Evolutionary conservation across 2,888 invertebrate species (phyloP), one percentile per base, ranked within the genome.

Genomic region (Erebia epiphron): DNA sequence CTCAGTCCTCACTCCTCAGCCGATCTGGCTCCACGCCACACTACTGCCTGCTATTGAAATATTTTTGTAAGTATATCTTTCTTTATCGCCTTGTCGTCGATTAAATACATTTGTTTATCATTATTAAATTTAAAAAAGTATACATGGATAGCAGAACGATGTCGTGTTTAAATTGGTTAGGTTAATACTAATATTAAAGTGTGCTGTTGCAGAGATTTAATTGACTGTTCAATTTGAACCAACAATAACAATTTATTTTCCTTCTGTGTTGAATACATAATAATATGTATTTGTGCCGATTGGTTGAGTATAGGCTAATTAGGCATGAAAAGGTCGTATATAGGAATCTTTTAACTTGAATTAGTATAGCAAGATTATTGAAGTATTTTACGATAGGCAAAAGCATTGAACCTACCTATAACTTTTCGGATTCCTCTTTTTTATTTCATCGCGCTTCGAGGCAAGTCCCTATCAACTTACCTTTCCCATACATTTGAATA

Each of bases 11-110:
- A 11, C 46, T 46, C 10, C 56, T 26, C 26, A 72, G 72, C 72
- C 72, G 73, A 62, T 52, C 46, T 62, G 64, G 65, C 11, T 68
- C 73, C 65, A 68, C 72, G 67, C 26, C 16, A 63, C 16, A 46
- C 50, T 35, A 61, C 46, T 52, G 21, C n/a, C 18, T 43, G 10
- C 46, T 64, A 41, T 65, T 11, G 14, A 49, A 62, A 21, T 49
- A 62, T 14, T 16, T 54, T 63, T 60, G 73, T 74, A 68, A 74
- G 73, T 74, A 69, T 16, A 50, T 43, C 18, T 62, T 66, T 49
- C 63, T 64, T 60, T 67, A 61, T 16, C 43, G 16, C 11, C 61
- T 52, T 60, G 43, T 35, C 63, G 11, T 52, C 16, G 41, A 41
- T 41, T 61, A 18, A 8, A 35, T 16, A 41, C 41, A 43, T 56